Percentiles rank a stretch among this genome's conserved stretches.
Evolutionary conservation across 2,888 invertebrate genomes (phyloP).

Genomic region (Cheilosia scutellata): DNA sequence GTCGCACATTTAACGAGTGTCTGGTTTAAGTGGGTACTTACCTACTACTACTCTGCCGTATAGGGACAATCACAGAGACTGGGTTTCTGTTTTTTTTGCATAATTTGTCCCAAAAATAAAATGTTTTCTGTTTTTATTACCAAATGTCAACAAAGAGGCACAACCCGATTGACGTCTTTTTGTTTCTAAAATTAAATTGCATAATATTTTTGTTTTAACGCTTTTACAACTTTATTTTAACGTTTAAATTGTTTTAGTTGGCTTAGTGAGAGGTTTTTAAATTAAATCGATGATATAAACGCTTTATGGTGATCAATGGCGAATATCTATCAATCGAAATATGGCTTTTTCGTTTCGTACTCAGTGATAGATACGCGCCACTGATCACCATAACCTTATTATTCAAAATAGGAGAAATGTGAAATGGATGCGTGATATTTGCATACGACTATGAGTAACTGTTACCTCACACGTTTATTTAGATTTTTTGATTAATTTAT

Average conservation of each 20-base stretch:
- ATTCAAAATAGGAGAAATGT: slow-evolving; percentile 23
- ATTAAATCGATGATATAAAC: no score
- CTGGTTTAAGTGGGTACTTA: slow-evolving; percentile 10
- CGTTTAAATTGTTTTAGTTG: no score
- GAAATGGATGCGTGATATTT: slow-evolving; percentile 11
- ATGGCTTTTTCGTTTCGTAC: no score
- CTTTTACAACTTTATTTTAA: slow-evolving; percentile 6
- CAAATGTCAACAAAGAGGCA: slow-evolving; percentile 14
- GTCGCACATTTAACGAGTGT: slow-evolving; percentile 23
- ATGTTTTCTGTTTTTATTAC: not conserved
- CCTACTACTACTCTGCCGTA: not conserved
- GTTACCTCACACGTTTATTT: slow-evolving; percentile 21
- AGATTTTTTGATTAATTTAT: not conserved
- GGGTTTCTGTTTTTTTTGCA: slow-evolving; percentile 25
- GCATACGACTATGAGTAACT: slow-evolving; percentile 22
- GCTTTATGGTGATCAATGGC: no score
- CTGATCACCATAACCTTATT: not conserved
- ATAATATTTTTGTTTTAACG: slow-evolving; percentile 1
- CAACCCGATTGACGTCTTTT: slow-evolving; percentile 29
- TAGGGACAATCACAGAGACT: not conserved
- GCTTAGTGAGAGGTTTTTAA: no score
- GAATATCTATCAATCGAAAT: no score
- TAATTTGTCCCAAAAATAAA: slow-evolving; percentile 48
- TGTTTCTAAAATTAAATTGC: not conserved
- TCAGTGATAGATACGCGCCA: no score